phyloP scores from a whole-genome alignment of 1,140 invertebrate genomes.

The Tyrophagus putrescentiae region DNA sequence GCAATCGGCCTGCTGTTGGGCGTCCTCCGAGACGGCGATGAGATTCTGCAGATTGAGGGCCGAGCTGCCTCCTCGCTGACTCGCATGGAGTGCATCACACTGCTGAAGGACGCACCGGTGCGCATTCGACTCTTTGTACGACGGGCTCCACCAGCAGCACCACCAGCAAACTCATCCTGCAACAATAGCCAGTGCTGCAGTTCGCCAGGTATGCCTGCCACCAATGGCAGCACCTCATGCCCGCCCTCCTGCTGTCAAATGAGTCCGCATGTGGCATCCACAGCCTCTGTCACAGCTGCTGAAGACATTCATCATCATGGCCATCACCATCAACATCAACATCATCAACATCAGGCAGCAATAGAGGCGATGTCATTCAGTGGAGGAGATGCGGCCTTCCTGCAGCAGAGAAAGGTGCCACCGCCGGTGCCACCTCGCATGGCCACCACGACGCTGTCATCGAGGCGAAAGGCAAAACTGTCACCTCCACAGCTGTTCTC shows the following conservation, averaged over 20 bases:
- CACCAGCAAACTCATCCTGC: too few species aligned
- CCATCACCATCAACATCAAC: constrained; percentile 13
- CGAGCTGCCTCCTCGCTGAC: constrained; percentile 57
- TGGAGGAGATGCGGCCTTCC: too few species aligned
- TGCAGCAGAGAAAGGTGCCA: constrained; percentile 23
- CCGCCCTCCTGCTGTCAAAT: not conserved
- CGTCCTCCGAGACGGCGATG: constrained; percentile 53
- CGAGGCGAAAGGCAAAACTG: constrained; percentile 11
- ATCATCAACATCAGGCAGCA: constrained; percentile 23
- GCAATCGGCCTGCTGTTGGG: constrained; percentile 44
- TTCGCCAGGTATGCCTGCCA: not conserved
- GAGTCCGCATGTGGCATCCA: constrained; percentile 23
- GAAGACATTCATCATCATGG: too few species aligned
- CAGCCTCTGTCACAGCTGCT: too few species aligned
- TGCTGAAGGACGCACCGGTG: constrained; percentile 63
- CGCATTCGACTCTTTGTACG: constrained; percentile 54
- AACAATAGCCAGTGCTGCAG: not conserved
- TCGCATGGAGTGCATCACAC: constrained; percentile 65
- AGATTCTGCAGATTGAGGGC: constrained; percentile 69
- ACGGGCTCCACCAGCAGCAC: too few species aligned
- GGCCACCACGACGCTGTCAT: constrained; percentile 20
- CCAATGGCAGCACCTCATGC: not conserved
- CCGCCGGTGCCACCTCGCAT: constrained; percentile 27
- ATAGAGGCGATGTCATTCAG: constrained; percentile 15
- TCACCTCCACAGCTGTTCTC: not conserved